phyloP scores from a whole-genome alignment of 2,113 vertebrate species.

The Centropus unirufus region DNA sequence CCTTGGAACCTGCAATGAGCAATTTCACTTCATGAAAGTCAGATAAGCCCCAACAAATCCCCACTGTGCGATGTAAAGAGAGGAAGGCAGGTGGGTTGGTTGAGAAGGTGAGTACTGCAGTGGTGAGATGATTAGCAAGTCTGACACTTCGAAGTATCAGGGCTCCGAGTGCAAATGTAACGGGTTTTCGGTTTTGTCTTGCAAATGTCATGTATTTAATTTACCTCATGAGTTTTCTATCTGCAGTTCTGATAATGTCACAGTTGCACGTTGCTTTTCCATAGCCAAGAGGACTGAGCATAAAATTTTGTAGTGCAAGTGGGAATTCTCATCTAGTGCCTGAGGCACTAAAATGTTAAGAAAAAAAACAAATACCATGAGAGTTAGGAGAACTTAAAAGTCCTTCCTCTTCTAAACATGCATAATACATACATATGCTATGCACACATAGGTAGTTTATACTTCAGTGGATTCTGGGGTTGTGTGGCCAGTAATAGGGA shows the following conservation, averaged over 20 bases:
- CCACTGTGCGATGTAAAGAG: background rate
- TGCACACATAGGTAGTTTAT: background rate
- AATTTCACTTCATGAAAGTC: conserved; percentile 1
- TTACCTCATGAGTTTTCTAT: background rate
- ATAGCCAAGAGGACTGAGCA: background rate
- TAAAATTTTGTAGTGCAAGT: background rate
- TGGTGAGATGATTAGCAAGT: conserved; percentile 10
- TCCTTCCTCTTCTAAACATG: background rate
- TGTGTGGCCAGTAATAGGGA: background rate
- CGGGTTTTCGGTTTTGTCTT: conserved; percentile 22
- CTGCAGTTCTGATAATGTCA: background rate
- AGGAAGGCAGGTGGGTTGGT: background rate
- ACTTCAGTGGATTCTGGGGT: background rate
- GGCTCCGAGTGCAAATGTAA: background rate
- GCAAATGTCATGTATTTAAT: background rate
- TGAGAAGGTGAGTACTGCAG: background rate
- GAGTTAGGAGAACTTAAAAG: background rate
- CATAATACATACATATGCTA: background rate
- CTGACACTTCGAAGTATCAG: background rate
- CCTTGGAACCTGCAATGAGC: background rate
- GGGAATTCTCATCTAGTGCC: background rate
- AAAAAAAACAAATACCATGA: background rate
- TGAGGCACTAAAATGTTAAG: background rate
- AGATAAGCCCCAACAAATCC: background rate
- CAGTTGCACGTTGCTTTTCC: background rate